These are phyloP conservation scores for Echiichthys vipera DNA, from an alignment of 2,797 vertebrate species.

Conservation along the genomic window DNA sequence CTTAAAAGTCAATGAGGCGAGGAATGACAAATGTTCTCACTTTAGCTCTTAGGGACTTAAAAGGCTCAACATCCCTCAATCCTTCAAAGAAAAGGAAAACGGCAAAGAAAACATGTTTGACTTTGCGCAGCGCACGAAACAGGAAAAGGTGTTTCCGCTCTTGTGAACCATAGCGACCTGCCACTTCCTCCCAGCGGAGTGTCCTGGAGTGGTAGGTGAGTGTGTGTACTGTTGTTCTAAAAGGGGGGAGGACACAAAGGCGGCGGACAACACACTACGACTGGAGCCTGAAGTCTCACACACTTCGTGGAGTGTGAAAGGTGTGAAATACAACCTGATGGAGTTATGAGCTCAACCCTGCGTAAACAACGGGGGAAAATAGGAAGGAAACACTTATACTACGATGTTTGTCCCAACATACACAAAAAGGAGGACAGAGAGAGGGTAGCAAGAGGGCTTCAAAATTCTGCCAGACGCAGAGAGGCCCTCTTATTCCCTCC, in stretches of 20 bases:
- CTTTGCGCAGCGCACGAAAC: slow-evolving; percentile 61
- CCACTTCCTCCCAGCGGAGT: slow-evolving; percentile 68
- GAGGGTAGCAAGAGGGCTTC: slow-evolving; percentile 36
- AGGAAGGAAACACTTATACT: slow-evolving; percentile 75
- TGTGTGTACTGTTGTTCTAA: slow-evolving; percentile 24
- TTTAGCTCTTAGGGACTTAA: slow-evolving; percentile 68
- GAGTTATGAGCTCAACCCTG: slow-evolving; percentile 52
- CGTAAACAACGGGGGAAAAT: slow-evolving; percentile 51
- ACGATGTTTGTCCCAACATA: slow-evolving; percentile 53
- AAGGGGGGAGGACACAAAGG: slow-evolving; percentile 34
- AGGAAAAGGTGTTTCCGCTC: slow-evolving; percentile 78
- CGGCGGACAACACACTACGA: slow-evolving; percentile 26
- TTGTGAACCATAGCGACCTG: slow-evolving; percentile 65
- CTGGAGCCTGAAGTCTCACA: slow-evolving; percentile 24
- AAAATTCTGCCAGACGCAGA: slow-evolving; percentile 38
- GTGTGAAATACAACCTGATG: slow-evolving; percentile 58
- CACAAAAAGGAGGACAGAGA: slow-evolving; percentile 20
- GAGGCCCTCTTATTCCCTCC: slow-evolving; percentile 54
- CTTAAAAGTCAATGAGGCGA: slow-evolving; percentile 72
- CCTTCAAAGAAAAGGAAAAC: slow-evolving; percentile 72
- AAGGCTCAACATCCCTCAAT: slow-evolving; percentile 61
- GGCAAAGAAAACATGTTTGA: slow-evolving; percentile 73
- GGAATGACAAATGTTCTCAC: slow-evolving; percentile 81
- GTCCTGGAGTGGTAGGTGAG: slow-evolving; percentile 52
- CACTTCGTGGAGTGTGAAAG: slow-evolving; percentile 46